Evolutionary conservation across 2,797 vertebrate species (phyloP).

Genomic region (Sebastes vulpes): DNA sequence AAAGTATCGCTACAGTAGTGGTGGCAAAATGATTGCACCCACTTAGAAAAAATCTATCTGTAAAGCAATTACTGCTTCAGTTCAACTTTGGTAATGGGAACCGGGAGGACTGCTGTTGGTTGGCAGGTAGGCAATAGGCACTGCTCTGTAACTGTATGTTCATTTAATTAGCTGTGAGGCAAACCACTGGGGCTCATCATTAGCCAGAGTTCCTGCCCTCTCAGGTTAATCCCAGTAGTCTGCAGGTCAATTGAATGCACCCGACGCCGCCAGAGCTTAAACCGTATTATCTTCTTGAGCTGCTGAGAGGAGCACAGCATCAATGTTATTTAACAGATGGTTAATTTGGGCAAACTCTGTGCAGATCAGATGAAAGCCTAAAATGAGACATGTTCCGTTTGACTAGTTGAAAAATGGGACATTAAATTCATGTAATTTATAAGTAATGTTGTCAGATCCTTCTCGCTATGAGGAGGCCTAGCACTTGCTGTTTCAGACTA

Average conservation of each 20-base stretch:
- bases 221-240: constrained; percentile 41
- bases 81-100: constrained; percentile 3
- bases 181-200: constrained; percentile 44
- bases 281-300: constrained; percentile 23
- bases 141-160: constrained; percentile 19
- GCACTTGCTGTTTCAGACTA: background rate
- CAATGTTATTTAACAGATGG: constrained; percentile 52
- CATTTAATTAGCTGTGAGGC: constrained; percentile 56
- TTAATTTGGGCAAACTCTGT: constrained; percentile 42
- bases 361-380: constrained; percentile 12
- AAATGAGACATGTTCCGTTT: constrained; percentile 29
- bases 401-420: constrained; percentile 27
- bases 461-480: background rate
- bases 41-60: constrained; percentile 2
- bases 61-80: constrained; percentile 8
- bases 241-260: constrained; percentile 41
- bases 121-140: constrained; percentile 17
- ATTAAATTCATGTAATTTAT: constrained; percentile 23
- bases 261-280: background rate
- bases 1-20: background rate
- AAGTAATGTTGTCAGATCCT: constrained; percentile 1
- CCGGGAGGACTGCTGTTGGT: constrained; percentile 7
- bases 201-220: constrained; percentile 34
- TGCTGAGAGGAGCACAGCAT: constrained; percentile 28
- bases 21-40: background rate